These are phyloP conservation scores for Motacilla alba DNA, from an alignment of 2,113 vertebrate species.

Conservation along the genomic window DNA sequence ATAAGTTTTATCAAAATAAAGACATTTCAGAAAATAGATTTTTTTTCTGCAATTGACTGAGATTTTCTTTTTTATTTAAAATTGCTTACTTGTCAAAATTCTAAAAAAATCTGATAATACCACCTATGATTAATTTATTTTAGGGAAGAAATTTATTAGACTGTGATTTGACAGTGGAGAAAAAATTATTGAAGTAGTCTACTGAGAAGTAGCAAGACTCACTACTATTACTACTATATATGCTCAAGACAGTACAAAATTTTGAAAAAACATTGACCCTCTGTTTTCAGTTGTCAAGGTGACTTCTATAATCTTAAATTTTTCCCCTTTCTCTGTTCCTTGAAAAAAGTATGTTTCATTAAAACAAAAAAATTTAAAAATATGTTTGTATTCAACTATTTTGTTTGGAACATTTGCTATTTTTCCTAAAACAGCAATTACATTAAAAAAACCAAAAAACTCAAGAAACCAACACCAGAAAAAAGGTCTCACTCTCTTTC, in stretches of 20 bases:
- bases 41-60: background rate
- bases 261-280: background rate
- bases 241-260: background rate
- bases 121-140: background rate
- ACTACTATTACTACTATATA: background rate
- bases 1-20: background rate
- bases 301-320: background rate
- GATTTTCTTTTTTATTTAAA: background rate
- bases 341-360: background rate
- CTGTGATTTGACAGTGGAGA: background rate
- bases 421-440: background rate
- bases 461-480: background rate
- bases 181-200: background rate
- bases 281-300: background rate
- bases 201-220: background rate
- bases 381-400: background rate
- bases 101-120: background rate
- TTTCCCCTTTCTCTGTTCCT: background rate
- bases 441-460: background rate
- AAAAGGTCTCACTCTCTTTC: background rate
- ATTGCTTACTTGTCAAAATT: background rate
- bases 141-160: background rate
- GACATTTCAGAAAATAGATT: background rate
- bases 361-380: background rate
- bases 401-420: background rate